Base-by-base conservation (phyloP, 2,888 invertebrate species). In the Trypoxylon attenuatum region DNA sequence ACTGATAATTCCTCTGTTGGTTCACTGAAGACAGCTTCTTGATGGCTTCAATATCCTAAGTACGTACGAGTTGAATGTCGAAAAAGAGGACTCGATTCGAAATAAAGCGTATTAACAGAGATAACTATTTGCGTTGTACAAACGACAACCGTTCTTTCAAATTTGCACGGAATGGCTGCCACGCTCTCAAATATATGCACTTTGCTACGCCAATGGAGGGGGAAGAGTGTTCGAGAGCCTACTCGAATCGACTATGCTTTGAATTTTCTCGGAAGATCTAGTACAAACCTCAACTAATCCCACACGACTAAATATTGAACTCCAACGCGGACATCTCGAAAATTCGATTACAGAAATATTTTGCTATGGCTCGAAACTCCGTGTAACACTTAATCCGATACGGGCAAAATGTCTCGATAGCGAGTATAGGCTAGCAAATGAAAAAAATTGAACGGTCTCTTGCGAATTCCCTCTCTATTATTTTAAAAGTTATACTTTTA, bases 251-350 rank as follows among this genome's bases (percentile, higher is more conserved):
- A 25, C 5, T 25, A n/a, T n/a, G n/a, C n/a, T n/a, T n/a, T n/a
- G 57, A 57, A 39, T 23, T 16, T 45, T 66, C 65, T 10, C 2
- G 53, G 45, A 49, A 2, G 6, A 6, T 10, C 4, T 57, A 45
- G 29, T 1, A 57, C 21, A 29, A 18, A 15, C 0, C 18, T 6
- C 1, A 10, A 27, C 25, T 10, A n/a, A n/a, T n/a, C n/a, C n/a
- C n/a, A n/a, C 1, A 42, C 8, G 22, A 15, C 18, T 5, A 22
- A 46, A 21, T 46, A 10, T 22, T 19, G 42, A 42, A 16, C 13
- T 33, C 33, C n/a, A 45, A 45, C 18, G 19, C n/a, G n/a, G n/a
- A n/a, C n/a, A n/a, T 45, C 45, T 5, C 22, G 45, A 45, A 45
- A 22, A 45, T 22, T 45, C 33, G 10, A 33, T 33, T 41, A n/a